These are phyloP conservation scores for Platycnemis pennipes DNA, from an alignment of 2,888 invertebrate genomes.

Conservation along the genomic window DNA sequence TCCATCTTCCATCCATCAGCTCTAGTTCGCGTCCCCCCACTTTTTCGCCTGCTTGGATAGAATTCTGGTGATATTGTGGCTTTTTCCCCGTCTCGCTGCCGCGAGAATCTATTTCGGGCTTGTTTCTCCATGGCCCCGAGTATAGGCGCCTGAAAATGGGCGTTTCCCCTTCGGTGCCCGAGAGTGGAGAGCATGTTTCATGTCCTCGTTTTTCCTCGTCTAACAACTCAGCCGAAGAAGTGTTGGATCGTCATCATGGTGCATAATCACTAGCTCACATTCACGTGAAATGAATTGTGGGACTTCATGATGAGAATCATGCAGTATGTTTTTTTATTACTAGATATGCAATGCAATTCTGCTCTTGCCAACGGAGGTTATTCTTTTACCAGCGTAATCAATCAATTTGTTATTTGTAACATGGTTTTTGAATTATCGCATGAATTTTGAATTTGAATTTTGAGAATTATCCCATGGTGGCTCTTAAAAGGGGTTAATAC, in stretches of 20 bases:
- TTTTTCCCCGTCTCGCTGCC: background rate
- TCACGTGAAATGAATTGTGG: too few relatives aligned
- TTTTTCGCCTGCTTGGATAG: background rate
- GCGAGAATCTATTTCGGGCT: conserved; percentile 35
- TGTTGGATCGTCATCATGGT: background rate
- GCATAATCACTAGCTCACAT: background rate
- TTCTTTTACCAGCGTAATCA: too few relatives aligned
- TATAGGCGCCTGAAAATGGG: background rate
- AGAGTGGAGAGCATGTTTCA: background rate
- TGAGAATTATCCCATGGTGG: too few relatives aligned
- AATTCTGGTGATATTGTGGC: background rate
- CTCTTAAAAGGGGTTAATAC: too few relatives aligned
- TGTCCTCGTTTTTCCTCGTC: background rate
- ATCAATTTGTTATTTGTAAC: too few relatives aligned
- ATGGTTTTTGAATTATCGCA: too few relatives aligned
- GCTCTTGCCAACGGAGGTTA: too few relatives aligned
- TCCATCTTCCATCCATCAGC: background rate
- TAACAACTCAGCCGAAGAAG: background rate
- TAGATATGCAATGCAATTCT: too few relatives aligned
- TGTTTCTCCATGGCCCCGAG: background rate
- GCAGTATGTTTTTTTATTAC: too few relatives aligned
- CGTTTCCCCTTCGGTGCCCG: background rate
- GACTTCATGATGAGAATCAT: too few relatives aligned
- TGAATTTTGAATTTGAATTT: too few relatives aligned
- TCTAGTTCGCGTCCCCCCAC: conserved; percentile 5